Base-by-base conservation (phyloP, 2,888 invertebrate species). In the Lithophane semibrunnea region DNA sequence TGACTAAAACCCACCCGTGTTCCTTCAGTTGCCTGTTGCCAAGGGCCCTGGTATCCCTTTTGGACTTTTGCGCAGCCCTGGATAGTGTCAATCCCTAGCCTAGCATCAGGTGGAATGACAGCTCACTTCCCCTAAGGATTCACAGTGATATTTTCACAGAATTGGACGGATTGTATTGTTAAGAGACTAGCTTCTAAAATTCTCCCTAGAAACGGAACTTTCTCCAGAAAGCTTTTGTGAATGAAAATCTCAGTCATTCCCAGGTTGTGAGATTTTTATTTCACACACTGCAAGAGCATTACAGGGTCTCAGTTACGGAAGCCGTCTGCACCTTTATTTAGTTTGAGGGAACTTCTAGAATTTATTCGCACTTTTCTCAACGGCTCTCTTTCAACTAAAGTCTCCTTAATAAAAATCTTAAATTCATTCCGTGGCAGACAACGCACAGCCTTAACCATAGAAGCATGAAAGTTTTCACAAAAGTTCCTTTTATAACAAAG, bases 201-300 rank as follows among this genome's bases (percentile, higher is more conserved):
- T 24, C 56, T 49, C 24, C 2, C n/a, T 56, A 29, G 24, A 80
- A 64, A 79, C 3, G 13, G 13, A 3, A 29, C 0, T 64, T 71
- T 52, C 16, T 44, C 29, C 13, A 44, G 12, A 56, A 78, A n/a
- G 1, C 54, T 29, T 52, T 64, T 58, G 49, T 52, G 63, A 21
- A 12, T 58, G 1, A 56, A 80, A 52, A 12, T 64, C 29, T 58
- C 12, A 52, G 56, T 71, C n/a, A 77, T 75, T 77, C 67, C 18
- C n/a, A n/a, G 42, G n/a, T 56, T 64, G 42, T 72, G 54, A 52
- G n/a, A 72, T 64, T 58, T 79, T 49, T 56, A 80, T 54, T 49
- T 13, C 37, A 52, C 44, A 60, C 29, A 7, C 21, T 8, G 42
- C 16, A 21, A 18, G 47, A n/a, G 18, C 42, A 54, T n/a, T 71